Base-by-base conservation (phyloP, 2,888 invertebrate genomes). In the Lasioglossum oenotherae region DNA sequence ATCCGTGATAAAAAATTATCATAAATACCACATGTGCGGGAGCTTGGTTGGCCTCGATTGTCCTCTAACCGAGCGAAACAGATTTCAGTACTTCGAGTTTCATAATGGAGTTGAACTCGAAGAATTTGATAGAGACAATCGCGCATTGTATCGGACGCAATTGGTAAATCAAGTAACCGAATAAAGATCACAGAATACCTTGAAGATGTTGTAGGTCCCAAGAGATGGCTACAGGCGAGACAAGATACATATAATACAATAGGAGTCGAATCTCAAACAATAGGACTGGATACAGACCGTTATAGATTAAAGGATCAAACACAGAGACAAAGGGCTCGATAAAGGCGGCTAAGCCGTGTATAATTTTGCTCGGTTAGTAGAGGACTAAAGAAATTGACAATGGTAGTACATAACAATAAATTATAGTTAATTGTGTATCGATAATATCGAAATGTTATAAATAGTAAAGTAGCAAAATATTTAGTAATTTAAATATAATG, bases 221-320 rank as follows among this genome's bases (percentile, higher is more conserved):
- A 31, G 73, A 49, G 46, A 73, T 49, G 10, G 73, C 27, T 31
- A 31, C 4, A 35, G 31, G 46, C 73, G 31, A 31, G 46, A 31
- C 73, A 8, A 31, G 49, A 73, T 35, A 23, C 31, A 49, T 46
- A 31, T 46, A 31, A 49, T 16, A 49, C 23, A 49, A 49, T 73
- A 35, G 73, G 31, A 73, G 10, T 44, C 73, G 73, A 31, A 73
- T 73, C 31, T 49, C 31, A 35, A 46, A 71, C 71, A 71, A 71
- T 71, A 41, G 23, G 12, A 73, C 31, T 49, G 23, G 35, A 49
- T 49, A 49, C 49, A 23, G 31, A 14, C 31, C 4, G 38, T 38
- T n/a, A n/a, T 6, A 38, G 71, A 71, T 41, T 71, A 41, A 71
- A 41, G 41, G 41, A 71, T 38, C 41, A 23, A n/a, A 41, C 23